Conservation (phyloP, 2,888 invertebrate genomes). For the Apocheima hispidaria region DNA sequence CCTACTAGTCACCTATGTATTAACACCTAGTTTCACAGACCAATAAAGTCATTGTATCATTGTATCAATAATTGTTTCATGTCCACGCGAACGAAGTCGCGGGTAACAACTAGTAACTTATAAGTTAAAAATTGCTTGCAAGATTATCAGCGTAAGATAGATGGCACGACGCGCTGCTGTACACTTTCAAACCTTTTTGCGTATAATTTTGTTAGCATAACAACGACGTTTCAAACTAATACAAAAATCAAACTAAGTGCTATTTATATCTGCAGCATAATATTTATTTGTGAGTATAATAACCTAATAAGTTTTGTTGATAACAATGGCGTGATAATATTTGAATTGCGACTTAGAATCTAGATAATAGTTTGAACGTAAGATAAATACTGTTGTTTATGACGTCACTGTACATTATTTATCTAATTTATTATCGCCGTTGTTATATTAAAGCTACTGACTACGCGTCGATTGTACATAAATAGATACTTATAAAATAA, state of each 20-base stretch:
- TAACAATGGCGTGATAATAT: constrained; percentile 15
- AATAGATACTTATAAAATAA: not conserved
- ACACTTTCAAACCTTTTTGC: no score
- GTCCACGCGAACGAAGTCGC: no score
- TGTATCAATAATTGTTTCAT: no score
- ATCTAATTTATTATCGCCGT: not conserved
- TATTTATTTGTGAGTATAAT: constrained; percentile 5
- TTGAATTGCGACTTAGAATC: constrained; percentile 18
- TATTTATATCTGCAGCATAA: not conserved
- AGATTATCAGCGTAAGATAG: no score
- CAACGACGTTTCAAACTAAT: not conserved
- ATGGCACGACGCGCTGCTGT: no score
- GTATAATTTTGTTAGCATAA: not conserved
- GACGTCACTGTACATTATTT: constrained; percentile 7
- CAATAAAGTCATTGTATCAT: no score
- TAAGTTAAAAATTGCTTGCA: no score
- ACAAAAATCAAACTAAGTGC: not conserved
- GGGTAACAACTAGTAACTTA: no score
- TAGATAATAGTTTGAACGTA: constrained; percentile 21
- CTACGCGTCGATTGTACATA: not conserved
- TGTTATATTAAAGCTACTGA: not conserved
- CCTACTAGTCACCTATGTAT: no score
- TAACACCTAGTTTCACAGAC: no score
- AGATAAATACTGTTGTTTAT: constrained; percentile 13
- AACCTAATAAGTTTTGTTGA: constrained; percentile 2